Base-by-base conservation (phyloP, 2,888 invertebrate species). In the Phasia obesa region DNA sequence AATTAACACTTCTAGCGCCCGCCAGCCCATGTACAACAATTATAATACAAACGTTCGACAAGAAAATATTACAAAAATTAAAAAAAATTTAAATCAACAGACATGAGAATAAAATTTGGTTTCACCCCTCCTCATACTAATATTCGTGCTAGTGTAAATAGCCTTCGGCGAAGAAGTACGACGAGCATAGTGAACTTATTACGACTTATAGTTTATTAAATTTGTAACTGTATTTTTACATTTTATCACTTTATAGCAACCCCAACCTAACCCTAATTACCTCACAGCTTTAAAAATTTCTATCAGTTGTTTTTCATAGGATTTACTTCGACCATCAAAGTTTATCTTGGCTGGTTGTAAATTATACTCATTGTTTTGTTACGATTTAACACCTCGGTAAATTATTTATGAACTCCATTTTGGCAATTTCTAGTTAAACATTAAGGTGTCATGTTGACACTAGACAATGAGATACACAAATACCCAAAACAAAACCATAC, bases 371-470 rank as follows among this genome's bases (percentile, higher is more conserved):
- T 59, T 49, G 21, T 57, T 49, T 38, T 35, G 31, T 9, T 35
- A 57, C 65, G 19, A 35, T 55, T 65, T 35, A 74, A 55, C 55
- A 47, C 64, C 57, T 11, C 21, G 6, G 21, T 42, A 42, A 76
- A 69, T 76, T 69, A 76, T 69, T 76, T 59, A 67, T 59, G 6
- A 5, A 7, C 38, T 25, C 23, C 21, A 57, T 60, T 67, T 51
- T 27, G 49, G 17, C 21, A 51, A 23, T 51, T 60, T 59, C 42
- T 51, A 42, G 42, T 64, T 42, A 13, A 60, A 59, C 25, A 42
- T 51, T 42, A 53, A 35, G 44, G 76, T 69, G 76, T 51, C 67
- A 76, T 75, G 27, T 76, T 76, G 59, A 67, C 64, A 64, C 62
- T 38, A 25, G 3, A 47, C 51, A 35, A 25, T 19, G 11, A 64